Conservation (phyloP, 1,140 invertebrate species). For the Danaus plexippus region DNA sequence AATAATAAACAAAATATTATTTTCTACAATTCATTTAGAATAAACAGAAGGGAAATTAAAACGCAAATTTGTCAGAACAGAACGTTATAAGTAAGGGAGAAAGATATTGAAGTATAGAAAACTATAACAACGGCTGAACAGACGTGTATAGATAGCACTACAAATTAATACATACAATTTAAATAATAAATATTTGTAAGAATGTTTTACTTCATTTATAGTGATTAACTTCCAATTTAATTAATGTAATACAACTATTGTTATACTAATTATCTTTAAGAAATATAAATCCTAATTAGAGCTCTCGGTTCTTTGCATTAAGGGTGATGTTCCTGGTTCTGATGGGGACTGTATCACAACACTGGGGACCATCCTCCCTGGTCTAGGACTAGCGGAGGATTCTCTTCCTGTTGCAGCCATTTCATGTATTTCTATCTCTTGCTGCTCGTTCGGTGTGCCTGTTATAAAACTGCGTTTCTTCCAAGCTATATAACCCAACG, state of each 20-base stretch:
- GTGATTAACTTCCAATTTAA: too few relatives aligned
- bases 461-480: constrained; percentile 32
- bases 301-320: constrained; percentile 15
- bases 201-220: too few relatives aligned
- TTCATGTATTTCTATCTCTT: constrained; percentile 36
- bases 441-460: constrained; percentile 16
- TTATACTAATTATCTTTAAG: constrained; percentile 1
- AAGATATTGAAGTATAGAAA: too few relatives aligned
- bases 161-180: too few relatives aligned
- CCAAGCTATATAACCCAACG: constrained; percentile 43
- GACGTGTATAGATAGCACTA: too few relatives aligned
- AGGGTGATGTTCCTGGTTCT: constrained; percentile 21
- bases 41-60: too few relatives aligned
- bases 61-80: too few relatives aligned
- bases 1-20: too few relatives aligned
- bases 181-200: too few relatives aligned
- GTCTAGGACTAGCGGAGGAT: constrained; percentile 11
- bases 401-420: constrained; percentile 20
- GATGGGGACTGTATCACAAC: constrained; percentile 40
- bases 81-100: too few relatives aligned
- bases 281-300: constrained; percentile 3
- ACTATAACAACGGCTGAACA: too few relatives aligned
- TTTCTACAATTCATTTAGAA: too few relatives aligned
- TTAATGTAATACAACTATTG: background rate
- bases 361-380: constrained; percentile 21